Conservation (phyloP, 2,888 invertebrate species). For the Mellilla xanthometata region DNA sequence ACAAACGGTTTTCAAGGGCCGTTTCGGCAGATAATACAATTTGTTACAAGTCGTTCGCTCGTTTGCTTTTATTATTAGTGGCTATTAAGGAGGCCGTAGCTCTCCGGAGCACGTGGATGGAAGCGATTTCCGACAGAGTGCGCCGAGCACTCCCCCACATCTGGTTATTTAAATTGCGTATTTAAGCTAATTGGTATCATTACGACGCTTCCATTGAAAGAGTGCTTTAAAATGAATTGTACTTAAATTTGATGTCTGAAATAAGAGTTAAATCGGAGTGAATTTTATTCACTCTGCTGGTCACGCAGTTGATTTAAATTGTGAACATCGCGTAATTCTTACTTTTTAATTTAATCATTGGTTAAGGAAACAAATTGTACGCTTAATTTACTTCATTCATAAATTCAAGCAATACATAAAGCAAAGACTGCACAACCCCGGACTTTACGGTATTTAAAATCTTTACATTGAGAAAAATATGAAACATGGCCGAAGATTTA, state of each 20-base stretch:
- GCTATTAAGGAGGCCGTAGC: conserved; percentile 54
- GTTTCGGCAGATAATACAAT: conserved; percentile 68
- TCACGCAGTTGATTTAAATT: neutral
- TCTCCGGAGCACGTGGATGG: conserved; percentile 47
- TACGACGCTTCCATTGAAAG: conserved; percentile 52
- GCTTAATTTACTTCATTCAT: neutral
- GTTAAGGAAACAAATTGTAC: neutral
- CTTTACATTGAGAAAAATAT: too few species aligned
- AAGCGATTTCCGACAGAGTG: conserved; percentile 39
- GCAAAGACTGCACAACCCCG: too few species aligned
- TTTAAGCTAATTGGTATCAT: conserved; percentile 63
- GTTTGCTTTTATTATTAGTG: conserved; percentile 69
- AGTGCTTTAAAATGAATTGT: conserved; percentile 47
- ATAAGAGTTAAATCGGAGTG: conserved; percentile 37
- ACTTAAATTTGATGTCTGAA: conserved; percentile 47
- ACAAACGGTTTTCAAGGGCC: conserved; percentile 55
- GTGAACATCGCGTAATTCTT: neutral
- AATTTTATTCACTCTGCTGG: conserved; percentile 15
- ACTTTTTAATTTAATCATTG: conserved; percentile 2
- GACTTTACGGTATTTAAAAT: too few species aligned
- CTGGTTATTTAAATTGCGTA: conserved; percentile 62
- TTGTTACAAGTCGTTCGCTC: conserved; percentile 67
- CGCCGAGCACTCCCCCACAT: conserved; percentile 45
- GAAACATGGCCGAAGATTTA: too few species aligned
- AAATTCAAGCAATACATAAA: too few species aligned